Conservation (phyloP, 2,797 vertebrate genomes). For the Triplophysa yarkandensis region DNA sequence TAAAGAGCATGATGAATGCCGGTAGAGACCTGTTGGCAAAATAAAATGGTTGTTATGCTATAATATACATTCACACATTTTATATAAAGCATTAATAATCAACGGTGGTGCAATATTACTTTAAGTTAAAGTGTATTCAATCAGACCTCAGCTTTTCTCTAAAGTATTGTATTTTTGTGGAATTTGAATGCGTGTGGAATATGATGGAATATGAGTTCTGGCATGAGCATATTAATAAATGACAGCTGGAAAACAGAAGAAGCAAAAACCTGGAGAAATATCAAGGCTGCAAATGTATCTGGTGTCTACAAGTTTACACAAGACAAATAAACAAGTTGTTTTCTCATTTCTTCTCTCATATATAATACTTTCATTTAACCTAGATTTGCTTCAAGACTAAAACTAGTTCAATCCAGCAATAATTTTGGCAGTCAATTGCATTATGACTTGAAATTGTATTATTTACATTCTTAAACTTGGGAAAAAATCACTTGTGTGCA, state of each 20-base stretch:
- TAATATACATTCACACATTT: neutral
- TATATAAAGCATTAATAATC: neutral
- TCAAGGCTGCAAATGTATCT: conserved; percentile 7
- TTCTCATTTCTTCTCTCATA: conserved; percentile 9
- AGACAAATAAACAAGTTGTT: conserved; percentile 29
- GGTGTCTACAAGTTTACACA: conserved; percentile 13
- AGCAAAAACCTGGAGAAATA: conserved; percentile 16
- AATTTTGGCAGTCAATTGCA: conserved; percentile 19
- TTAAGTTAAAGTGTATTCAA: too few relatives aligned
- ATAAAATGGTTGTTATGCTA: conserved; percentile 34
- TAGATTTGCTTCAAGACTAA: conserved; percentile 30
- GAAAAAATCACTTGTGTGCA: conserved; percentile 14
- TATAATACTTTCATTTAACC: conserved; percentile 13
- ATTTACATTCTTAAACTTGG: conserved; percentile 37
- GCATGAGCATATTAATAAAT: conserved; percentile 30
- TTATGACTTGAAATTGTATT: neutral
- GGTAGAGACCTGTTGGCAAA: conserved; percentile 17
- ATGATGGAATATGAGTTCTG: conserved; percentile 17
- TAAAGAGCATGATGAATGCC: conserved; percentile 17
- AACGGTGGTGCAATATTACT: neutral
- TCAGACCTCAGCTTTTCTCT: too few relatives aligned
- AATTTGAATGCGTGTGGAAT: conserved; percentile 18
- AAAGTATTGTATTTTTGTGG: conserved; percentile 1
- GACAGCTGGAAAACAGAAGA: conserved; percentile 21
- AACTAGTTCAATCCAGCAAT: conserved; percentile 33